Percentiles rank a stretch among this genome's conserved stretches.
phyloP scores from a whole-genome alignment of 2,888 invertebrate genomes.

The Antheraea yamamai region DNA sequence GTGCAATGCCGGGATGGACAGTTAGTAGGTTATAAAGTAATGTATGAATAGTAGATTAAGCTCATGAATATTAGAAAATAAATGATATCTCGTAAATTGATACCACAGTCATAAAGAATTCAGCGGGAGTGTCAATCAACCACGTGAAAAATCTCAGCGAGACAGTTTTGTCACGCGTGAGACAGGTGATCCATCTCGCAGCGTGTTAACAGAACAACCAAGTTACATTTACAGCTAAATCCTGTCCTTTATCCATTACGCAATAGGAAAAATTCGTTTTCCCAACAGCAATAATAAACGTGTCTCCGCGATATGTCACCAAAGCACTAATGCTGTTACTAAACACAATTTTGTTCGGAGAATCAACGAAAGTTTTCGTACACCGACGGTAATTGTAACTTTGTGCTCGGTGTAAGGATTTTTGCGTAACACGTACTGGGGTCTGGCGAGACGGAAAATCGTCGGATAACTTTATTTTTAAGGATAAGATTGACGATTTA shows the following conservation, averaged over 20 bases:
- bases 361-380: conserved; percentile 20
- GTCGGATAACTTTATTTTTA: conserved; percentile 77
- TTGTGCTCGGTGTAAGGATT: conserved; percentile 47
- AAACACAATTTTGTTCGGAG: background rate
- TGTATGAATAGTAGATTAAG: conserved; percentile 9
- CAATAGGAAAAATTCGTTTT: conserved; percentile 35
- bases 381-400: conserved; percentile 27
- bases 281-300: conserved; percentile 21
- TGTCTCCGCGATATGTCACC: conserved; percentile 45
- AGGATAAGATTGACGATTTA: conserved; percentile 73
- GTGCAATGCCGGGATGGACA: too few relatives aligned
- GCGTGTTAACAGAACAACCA: conserved; percentile 60
- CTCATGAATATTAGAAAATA: conserved; percentile 32
- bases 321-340: conserved; percentile 34
- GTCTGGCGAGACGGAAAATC: conserved; percentile 75
- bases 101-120: conserved; percentile 52
- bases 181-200: conserved; percentile 71
- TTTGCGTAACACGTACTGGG: conserved; percentile 65
- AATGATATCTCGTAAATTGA: conserved; percentile 27
- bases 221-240: conserved; percentile 24
- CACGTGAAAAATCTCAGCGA: conserved; percentile 62
- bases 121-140: conserved; percentile 58
- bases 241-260: conserved; percentile 18
- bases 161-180: conserved; percentile 71
- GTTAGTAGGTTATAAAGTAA: background rate